phyloP scores from a whole-genome alignment of 2,888 invertebrate species.

The Orthosia cruda region DNA sequence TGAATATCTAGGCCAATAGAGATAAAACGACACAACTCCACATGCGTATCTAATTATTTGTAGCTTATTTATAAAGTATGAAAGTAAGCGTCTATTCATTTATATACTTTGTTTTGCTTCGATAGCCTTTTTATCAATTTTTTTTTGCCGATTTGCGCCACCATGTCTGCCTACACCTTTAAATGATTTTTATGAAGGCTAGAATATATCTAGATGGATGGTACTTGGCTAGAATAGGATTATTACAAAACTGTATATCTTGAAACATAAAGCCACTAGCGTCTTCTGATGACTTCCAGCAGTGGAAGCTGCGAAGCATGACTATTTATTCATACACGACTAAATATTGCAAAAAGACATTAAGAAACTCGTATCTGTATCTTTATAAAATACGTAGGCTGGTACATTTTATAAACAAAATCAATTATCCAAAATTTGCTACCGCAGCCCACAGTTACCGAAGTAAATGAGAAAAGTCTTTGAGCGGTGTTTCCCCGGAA shows the following conservation, averaged over 20 bases:
- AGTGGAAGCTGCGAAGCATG: neutral
- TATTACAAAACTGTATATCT: neutral
- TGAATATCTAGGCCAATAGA: slow-evolving; percentile 17
- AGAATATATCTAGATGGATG: neutral
- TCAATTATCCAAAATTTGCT: slow-evolving; percentile 9
- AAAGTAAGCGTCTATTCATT: neutral
- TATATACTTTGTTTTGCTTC: neutral
- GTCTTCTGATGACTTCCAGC: neutral
- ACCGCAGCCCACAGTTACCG: neutral
- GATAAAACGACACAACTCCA: slow-evolving; percentile 4
- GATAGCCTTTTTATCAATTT: neutral
- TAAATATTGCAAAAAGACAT: slow-evolving; percentile 8
- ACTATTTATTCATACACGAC: neutral
- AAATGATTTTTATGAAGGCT: neutral
- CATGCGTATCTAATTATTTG: neutral
- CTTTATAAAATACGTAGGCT: neutral
- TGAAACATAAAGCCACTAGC: neutral
- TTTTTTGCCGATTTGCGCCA: neutral
- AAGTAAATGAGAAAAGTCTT: slow-evolving; percentile 32
- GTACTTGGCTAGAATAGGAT: neutral
- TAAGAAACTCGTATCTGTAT: neutral
- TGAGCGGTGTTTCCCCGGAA: slow-evolving; percentile 32
- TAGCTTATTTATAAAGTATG: neutral
- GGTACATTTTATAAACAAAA: slow-evolving; percentile 10
- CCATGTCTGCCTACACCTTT: neutral